Base-by-base conservation (phyloP, 64 coral and sea anemone genomes). In the Montipora efflorescens region DNA sequence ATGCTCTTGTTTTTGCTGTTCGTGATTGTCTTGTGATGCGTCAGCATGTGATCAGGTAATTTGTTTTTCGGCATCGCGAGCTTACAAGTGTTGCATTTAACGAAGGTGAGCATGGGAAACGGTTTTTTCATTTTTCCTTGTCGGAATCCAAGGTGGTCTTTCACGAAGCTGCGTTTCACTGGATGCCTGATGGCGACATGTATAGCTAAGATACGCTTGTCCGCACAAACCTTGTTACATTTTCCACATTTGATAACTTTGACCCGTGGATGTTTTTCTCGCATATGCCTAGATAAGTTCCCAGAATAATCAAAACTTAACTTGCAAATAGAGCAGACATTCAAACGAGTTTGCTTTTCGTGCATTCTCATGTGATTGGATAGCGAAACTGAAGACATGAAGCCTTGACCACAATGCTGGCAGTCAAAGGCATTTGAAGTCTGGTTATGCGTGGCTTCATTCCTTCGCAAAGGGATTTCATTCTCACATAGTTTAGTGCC, bases 241-340 rank as follows among this genome's bases (percentile, higher is more conserved):
- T 71, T 86, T 71, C 82, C 66, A 50, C 82, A 72, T 68, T n/a
- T 86, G 9, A 22, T 5, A 86, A 86, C 18, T 45, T 86, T 86
- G 12, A 50, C 62, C 7, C 16, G 4, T 51, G 64, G 82, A 13
- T 86, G 82, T 64, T 71, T 86, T 8, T 71, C 3, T 22, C 64
- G 43, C 44, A 86, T 71, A 45, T 86, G 82, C 47, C 47, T 86
- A 0, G 82, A 43, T 3, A 71, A 23, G 82, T 18, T 86, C 5
- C 13, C 47, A 7, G 82, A 68, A 22, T 69, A 48, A 68, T 44
- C 6, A 44, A 66, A 83, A 5, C 16, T 46, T 4, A 19, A 10
- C 44, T 86, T 86, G 47, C 82, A 86, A 72, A 86, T 86, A 5
- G 36, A 8, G 46, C 82, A 86, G 20, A 22, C 10, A 64, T 64